These are phyloP conservation scores for Lamellibrachia satsuma DNA, from an alignment of 2,888 invertebrate species.

Conservation along the genomic window DNA sequence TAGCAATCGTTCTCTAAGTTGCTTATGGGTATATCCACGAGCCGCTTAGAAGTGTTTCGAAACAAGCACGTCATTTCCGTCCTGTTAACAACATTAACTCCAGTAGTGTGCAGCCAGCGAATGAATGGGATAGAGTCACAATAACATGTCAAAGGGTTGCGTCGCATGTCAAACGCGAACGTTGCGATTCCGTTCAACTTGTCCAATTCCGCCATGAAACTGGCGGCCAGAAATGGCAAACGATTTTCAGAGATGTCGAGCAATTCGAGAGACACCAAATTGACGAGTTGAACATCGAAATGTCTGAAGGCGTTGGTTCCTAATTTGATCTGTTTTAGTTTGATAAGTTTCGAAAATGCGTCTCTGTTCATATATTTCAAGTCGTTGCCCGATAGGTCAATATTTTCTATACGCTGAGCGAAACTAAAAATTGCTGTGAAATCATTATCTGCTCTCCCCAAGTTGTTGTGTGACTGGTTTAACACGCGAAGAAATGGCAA, in stretches of 20 bases:
- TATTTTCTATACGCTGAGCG: not conserved
- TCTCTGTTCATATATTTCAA: not conserved
- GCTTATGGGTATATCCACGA: not conserved
- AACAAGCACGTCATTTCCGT: not conserved
- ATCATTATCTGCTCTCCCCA: not conserved
- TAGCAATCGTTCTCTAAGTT: not conserved
- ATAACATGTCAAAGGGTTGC: not conserved
- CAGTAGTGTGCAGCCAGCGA: not conserved
- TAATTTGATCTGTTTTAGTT: not conserved
- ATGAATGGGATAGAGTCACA: not conserved
- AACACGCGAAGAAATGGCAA: not conserved
- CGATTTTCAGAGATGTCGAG: not conserved
- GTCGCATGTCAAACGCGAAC: not conserved
- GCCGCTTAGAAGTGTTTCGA: not conserved
- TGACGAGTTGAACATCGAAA: not conserved
- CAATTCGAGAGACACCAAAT: not conserved
- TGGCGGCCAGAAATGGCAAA: not conserved
- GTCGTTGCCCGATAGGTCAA: not conserved
- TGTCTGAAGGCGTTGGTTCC: not conserved
- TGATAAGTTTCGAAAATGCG: not conserved
- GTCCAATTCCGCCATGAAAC: not conserved
- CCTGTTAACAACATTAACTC: not conserved
- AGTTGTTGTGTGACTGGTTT: not conserved
- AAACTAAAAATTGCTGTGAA: not conserved
- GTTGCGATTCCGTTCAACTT: not conserved